These are phyloP conservation scores for Unio pictorum DNA, from an alignment of 2,888 invertebrate species.

Conservation along the genomic window DNA sequence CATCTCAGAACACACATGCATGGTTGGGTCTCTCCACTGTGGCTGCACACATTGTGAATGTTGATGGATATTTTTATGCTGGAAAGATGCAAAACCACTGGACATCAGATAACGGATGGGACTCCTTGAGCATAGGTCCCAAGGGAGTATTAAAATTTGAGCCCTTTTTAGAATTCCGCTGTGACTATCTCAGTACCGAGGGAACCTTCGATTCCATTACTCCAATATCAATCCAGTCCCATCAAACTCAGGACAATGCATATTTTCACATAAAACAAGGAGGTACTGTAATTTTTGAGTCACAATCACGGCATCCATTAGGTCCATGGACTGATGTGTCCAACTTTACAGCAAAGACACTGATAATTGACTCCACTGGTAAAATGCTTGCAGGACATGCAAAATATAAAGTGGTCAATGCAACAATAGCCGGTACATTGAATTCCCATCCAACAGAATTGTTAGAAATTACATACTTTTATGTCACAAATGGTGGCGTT, in stretches of 20 bases:
- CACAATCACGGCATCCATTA: conserved; percentile 2
- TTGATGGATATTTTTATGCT: conserved; percentile 34
- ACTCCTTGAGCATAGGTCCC: conserved; percentile 28
- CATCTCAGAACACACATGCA: conserved; percentile 17
- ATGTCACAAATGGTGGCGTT: conserved; percentile 18
- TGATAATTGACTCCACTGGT: conserved; percentile 22
- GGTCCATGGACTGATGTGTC: conserved; percentile 22
- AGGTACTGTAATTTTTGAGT: conserved; percentile 31
- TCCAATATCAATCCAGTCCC: too few relatives aligned
- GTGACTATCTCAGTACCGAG: conserved; percentile 25
- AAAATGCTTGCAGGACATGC: conserved; percentile 31
- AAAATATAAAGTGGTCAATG: conserved; percentile 18
- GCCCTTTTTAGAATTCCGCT: conserved; percentile 30
- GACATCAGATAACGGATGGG: conserved; percentile 30
- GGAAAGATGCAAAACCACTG: conserved; percentile 33
- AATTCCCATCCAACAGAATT: conserved; percentile 19
- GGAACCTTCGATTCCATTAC: conserved; percentile 28
- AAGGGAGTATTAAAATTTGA: conserved; percentile 35
- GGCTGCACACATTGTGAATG: conserved; percentile 26
- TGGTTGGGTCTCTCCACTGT: conserved; percentile 40
- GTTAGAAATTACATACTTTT: conserved; percentile 19
- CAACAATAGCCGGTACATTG: conserved; percentile 24
- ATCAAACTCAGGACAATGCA: conserved; percentile 1
- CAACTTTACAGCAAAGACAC: conserved; percentile 16
- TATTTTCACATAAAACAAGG: conserved; percentile 16